These are phyloP conservation scores for Otocyon megalotis DNA, from an alignment of 2,113 vertebrate species.

Conservation along the genomic window DNA sequence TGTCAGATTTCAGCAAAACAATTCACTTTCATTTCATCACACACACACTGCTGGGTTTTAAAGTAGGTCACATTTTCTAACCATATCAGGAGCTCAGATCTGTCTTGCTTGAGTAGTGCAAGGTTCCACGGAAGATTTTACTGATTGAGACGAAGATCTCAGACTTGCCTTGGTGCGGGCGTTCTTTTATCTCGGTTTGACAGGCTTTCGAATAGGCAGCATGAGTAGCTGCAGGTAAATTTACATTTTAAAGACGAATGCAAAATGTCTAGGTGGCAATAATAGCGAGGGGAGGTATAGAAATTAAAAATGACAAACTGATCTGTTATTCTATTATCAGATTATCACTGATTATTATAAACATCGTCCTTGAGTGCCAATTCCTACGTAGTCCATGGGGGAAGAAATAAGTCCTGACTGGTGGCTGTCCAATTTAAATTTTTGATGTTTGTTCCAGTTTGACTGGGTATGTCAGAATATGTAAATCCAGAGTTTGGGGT, in stretches of 20 bases:
- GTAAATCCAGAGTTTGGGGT: not conserved
- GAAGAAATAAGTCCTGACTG: constrained; percentile 43
- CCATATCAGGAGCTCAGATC: constrained; percentile 80
- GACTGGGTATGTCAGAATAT: constrained; percentile 9
- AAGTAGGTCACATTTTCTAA: constrained; percentile 89
- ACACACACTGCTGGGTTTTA: constrained; percentile 82
- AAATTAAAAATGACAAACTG: constrained; percentile 75
- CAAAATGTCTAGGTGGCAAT: constrained; percentile 51
- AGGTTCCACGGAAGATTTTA: constrained; percentile 82
- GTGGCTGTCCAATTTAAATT: constrained; percentile 36
- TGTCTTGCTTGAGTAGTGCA: constrained; percentile 83
- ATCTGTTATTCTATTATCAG: constrained; percentile 66
- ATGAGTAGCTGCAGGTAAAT: constrained; percentile 73
- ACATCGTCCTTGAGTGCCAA: constrained; percentile 29
- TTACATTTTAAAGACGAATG: constrained; percentile 77
- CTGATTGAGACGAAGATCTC: constrained; percentile 64
- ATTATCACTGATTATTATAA: constrained; percentile 60
- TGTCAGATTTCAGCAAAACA: constrained; percentile 86
- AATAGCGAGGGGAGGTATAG: constrained; percentile 43
- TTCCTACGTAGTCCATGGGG: not conserved
- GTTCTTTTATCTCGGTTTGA: constrained; percentile 79
- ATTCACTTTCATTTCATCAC: constrained; percentile 86
- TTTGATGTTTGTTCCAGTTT: constrained; percentile 37
- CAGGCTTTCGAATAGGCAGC: constrained; percentile 71
- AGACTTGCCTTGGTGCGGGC: constrained; percentile 58